These are phyloP conservation scores for Picus viridis DNA, from an alignment of 2,797 vertebrate species.

Conservation along the genomic window DNA sequence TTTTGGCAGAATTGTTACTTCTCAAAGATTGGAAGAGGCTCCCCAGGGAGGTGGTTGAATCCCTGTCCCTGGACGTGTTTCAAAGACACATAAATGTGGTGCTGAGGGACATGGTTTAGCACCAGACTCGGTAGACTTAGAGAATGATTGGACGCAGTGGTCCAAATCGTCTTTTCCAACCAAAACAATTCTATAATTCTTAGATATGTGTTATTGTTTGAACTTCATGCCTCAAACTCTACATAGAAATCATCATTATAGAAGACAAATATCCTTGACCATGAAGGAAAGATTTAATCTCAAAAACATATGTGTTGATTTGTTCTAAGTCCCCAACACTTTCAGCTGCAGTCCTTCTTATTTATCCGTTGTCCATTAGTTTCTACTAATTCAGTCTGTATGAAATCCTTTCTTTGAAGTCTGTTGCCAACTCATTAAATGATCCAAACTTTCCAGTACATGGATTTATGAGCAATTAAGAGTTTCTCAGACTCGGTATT, in stretches of 20 bases:
- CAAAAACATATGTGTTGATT: not conserved
- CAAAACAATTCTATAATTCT: no score
- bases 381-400: not conserved
- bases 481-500: conserved; percentile 39
- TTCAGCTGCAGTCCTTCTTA: not conserved
- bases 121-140: no score
- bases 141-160: no score
- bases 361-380: conserved; percentile 11
- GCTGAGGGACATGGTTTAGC: no score
- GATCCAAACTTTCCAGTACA: conserved; percentile 31
- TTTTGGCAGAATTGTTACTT: not conserved
- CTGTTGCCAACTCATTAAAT: conserved; percentile 55
- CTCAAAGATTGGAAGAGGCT: no score
- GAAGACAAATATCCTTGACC: not conserved
- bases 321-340: not conserved
- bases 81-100: no score
- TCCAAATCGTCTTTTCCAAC: no score
- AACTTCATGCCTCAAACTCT: not conserved
- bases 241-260: not conserved
- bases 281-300: conserved; percentile 7
- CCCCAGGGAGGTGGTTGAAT: no score
- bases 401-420: conserved; percentile 32
- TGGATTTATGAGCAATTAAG: conserved; percentile 55
- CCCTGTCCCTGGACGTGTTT: no score
- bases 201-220: not conserved